phyloP scores from a whole-genome alignment of 2,113 vertebrate genomes.

The Scolopax mira region DNA sequence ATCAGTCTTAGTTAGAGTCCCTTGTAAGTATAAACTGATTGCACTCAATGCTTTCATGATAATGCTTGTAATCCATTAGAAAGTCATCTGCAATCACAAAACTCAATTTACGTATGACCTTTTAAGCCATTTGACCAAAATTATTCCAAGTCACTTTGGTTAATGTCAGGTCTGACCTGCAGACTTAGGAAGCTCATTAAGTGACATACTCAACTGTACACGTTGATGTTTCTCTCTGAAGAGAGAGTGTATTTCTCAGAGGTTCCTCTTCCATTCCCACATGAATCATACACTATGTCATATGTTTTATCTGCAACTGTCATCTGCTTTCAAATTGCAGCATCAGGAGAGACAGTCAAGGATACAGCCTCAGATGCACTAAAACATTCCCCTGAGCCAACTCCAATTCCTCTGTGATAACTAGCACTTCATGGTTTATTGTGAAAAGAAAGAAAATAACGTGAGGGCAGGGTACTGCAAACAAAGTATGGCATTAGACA shows the following conservation, averaged over 20 bases:
- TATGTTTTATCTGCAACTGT: not conserved
- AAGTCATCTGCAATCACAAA: conserved; percentile 5
- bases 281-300: not conserved
- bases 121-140: conserved; percentile 1
- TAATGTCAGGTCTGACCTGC: conserved; percentile 18
- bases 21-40: not conserved
- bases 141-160: not conserved
- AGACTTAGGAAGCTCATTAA: not conserved
- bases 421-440: not conserved
- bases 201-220: not conserved
- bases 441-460: not conserved
- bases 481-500: not conserved
- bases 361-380: not conserved
- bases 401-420: not conserved
- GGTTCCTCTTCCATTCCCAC: not conserved
- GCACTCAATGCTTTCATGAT: not conserved
- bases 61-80: conserved; percentile 23
- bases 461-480: not conserved
- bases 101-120: conserved; percentile 1
- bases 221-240: not conserved
- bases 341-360: not conserved
- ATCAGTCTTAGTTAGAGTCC: not conserved
- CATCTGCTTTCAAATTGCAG: not conserved
- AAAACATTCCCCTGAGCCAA: not conserved
- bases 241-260: not conserved